Conservation (phyloP, 2,797 vertebrate genomes). For the Apogon hyalosoma region DNA sequence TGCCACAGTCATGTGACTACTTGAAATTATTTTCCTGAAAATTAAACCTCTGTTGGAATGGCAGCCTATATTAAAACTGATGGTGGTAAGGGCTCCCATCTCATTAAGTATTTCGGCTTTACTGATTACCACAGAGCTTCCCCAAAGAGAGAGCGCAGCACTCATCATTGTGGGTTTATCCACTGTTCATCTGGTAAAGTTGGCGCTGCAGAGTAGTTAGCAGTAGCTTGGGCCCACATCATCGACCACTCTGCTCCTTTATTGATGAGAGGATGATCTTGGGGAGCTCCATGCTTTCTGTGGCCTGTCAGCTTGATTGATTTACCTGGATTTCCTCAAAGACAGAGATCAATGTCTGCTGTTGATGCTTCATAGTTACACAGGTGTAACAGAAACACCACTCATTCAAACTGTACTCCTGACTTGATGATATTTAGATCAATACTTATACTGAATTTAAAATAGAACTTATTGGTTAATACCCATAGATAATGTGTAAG, state of each 20-base stretch:
- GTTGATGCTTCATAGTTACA: conserved; percentile 65
- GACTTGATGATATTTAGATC: conserved; percentile 32
- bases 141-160: conserved; percentile 32
- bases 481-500: too few species aligned
- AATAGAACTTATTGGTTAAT: not conserved
- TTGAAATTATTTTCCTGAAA: conserved; percentile 33
- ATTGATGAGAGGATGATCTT: conserved; percentile 75
- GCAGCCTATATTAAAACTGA: conserved; percentile 17
- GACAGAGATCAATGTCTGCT: conserved; percentile 70
- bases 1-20: conserved; percentile 7
- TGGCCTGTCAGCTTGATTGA: conserved; percentile 70
- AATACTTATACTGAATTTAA: conserved; percentile 7
- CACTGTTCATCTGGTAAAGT: conserved; percentile 34
- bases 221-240: conserved; percentile 40
- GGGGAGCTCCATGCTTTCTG: conserved; percentile 64
- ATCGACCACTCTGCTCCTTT: conserved; percentile 55
- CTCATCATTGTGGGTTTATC: conserved; percentile 30
- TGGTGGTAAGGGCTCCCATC: conserved; percentile 35
- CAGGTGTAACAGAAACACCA: conserved; percentile 50
- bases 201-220: conserved; percentile 34
- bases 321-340: conserved; percentile 67
- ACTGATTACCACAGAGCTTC: conserved; percentile 42
- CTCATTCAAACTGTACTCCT: conserved; percentile 25
- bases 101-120: conserved; percentile 47
- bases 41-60: conserved; percentile 18